Evolutionary conservation across 2,797 vertebrate genomes (phyloP), one percentile per base, ranked within the genome.

Genomic region (Crocidura indochinensis): DNA sequence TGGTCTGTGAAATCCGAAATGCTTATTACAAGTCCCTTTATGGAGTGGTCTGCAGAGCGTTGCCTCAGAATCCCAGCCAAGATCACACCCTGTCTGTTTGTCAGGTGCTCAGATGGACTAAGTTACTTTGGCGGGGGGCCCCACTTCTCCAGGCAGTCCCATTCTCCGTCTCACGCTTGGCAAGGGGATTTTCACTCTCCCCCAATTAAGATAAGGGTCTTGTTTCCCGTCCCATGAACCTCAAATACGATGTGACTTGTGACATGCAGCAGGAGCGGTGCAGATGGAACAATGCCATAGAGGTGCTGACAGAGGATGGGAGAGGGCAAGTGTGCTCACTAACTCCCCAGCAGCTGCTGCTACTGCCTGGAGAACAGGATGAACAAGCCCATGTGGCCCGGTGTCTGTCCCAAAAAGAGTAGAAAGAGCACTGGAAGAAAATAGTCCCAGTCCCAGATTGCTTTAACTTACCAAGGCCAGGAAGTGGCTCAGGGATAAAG

Each of bases 51-150:
- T 29, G 17, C 74, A 19, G 38, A 68, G 29, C 9, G 2, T 29
- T 11, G 68, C 29, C 60, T 76, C 47, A n/a, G 27, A 69, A 69
- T 31, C 44, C 15, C 5, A 68, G 27, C 44, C 29, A 7, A 8
- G n/a, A 11, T 71, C 20, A 38, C 14, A 1, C 3, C 1, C 2
- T 12, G 9, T 62, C 46, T 79, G 4, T 11, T 62, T 22, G 49
- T 4, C 9, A 60, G 76, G 67, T 1, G 20, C 47, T 44, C 49
- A 0, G 12, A 0, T 0, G 4, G 9, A 56, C 29, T n/a, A 19
- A 7, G 26, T 20, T 10, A 22, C 46, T 84, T 47, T 46, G 26
- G 62, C 60, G 17, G 15, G 71, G 86, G 62, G 38, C 15, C 4
- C 38, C 15, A 2, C n/a, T 60, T 75, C 78, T 56, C 51, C 31